Evolutionary conservation across 2,797 vertebrate species (phyloP).

Genomic region (Merluccius polli): DNA sequence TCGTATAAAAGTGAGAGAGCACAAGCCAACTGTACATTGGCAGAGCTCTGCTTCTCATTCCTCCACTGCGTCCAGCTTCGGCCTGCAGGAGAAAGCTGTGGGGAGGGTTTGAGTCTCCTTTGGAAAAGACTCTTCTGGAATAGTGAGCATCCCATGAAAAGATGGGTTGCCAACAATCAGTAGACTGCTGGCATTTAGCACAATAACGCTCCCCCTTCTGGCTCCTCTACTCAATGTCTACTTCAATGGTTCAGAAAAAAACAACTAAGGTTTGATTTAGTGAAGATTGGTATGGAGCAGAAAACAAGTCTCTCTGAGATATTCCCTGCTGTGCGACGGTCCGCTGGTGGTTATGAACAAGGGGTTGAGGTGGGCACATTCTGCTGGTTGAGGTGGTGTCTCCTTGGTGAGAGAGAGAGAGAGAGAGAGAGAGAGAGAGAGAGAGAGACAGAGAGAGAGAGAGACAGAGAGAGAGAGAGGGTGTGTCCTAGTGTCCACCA

Average conservation of each 20-base stretch:
- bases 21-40: slow-evolving; percentile 29
- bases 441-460: slow-evolving; percentile 27
- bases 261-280: not conserved
- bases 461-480: no score
- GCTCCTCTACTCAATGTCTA: slow-evolving; percentile 4
- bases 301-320: not conserved
- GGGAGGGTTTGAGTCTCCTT: slow-evolving; percentile 39
- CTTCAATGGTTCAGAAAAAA: not conserved
- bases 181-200: slow-evolving; percentile 29
- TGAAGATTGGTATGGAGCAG: not conserved
- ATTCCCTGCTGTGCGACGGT: not conserved
- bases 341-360: not conserved
- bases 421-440: slow-evolving; percentile 19
- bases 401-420: slow-evolving; percentile 12
- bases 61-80: slow-evolving; percentile 28
- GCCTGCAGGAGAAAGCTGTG: slow-evolving; percentile 36
- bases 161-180: slow-evolving; percentile 45
- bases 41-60: slow-evolving; percentile 23
- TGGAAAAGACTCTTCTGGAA: slow-evolving; percentile 42
- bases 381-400: not conserved
- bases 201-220: slow-evolving; percentile 5
- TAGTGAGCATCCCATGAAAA: slow-evolving; percentile 37
- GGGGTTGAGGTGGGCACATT: not conserved
- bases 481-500: not conserved
- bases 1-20: slow-evolving; percentile 23